Percentiles rank a stretch among this genome's conserved stretches.
Evolutionary conservation across 1,140 invertebrate species (phyloP).

Genomic region (Temnothorax longispinosus): DNA sequence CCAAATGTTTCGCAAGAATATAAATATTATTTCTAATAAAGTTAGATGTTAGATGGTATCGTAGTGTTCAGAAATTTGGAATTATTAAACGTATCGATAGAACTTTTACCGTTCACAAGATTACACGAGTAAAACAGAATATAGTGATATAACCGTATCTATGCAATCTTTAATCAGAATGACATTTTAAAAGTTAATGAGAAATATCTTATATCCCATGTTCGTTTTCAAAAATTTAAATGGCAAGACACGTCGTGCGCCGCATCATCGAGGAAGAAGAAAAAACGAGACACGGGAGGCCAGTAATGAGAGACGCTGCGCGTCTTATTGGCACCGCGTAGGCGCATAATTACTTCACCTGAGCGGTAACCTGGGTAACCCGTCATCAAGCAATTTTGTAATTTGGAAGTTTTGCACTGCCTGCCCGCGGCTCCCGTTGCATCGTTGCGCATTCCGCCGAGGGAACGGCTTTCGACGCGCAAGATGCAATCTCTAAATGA

Average conservation of each 20-base stretch:
- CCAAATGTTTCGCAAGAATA: background rate
- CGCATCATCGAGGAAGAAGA: background rate
- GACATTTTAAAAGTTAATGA: conserved; percentile 3
- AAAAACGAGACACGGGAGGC: conserved; percentile 37
- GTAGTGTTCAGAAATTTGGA: conserved; percentile 31
- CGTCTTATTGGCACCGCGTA: conserved; percentile 75
- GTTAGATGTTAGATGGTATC: background rate
- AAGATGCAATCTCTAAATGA: conserved; percentile 62
- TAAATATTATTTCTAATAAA: conserved; percentile 6
- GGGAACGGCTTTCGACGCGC: conserved; percentile 32
- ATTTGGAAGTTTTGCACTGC: conserved; percentile 75
- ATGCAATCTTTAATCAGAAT: background rate
- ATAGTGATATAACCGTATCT: conserved; percentile 13
- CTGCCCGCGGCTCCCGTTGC: conserved; percentile 52
- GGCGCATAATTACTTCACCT: conserved; percentile 75
- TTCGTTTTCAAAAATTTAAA: background rate
- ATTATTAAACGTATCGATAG: conserved; percentile 22
- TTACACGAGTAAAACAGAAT: background rate
- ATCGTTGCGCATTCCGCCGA: conserved; percentile 35
- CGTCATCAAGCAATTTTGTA: conserved; percentile 81
- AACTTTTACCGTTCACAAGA: conserved; percentile 28
- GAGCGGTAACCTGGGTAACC: conserved; percentile 68
- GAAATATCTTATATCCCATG: background rate
- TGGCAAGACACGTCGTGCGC: background rate
- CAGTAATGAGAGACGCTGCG: conserved; percentile 68